Conservation (phyloP, 2,888 invertebrate genomes). For the Chloroclysta siterata region DNA sequence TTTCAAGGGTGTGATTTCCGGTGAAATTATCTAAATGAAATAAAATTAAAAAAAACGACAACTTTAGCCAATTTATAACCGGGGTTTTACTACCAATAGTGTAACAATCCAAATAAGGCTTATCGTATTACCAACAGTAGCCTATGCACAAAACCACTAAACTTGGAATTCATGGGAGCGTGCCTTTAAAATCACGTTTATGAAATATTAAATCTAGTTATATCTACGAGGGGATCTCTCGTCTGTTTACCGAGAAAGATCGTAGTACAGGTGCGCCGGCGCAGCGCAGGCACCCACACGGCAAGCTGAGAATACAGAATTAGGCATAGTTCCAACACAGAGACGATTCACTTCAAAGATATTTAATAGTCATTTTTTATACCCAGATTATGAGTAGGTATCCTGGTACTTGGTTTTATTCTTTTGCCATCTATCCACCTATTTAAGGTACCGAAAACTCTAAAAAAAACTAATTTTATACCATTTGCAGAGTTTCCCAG, state of each 20-base stretch:
- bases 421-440: too few species aligned
- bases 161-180: conserved; percentile 66
- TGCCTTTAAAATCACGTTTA: conserved; percentile 77
- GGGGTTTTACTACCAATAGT: conserved; percentile 1
- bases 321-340: background rate
- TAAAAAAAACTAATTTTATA: too few species aligned
- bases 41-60: background rate
- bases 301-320: conserved; percentile 38
- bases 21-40: too few species aligned
- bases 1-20: too few species aligned
- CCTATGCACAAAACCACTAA: conserved; percentile 42
- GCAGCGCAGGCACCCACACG: conserved; percentile 53
- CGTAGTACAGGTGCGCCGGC: conserved; percentile 66
- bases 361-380: background rate
- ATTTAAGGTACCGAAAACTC: too few species aligned
- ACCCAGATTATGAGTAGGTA: too few species aligned
- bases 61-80: background rate
- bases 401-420: too few species aligned
- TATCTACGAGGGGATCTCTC: conserved; percentile 68
- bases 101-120: conserved; percentile 15
- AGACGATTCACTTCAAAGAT: conserved; percentile 3
- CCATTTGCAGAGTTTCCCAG: too few species aligned
- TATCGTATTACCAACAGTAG: conserved; percentile 39
- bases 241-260: conserved; percentile 63
- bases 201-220: conserved; percentile 79